Conservation (phyloP, 2,797 vertebrate genomes). For the Selene dorsalis region DNA sequence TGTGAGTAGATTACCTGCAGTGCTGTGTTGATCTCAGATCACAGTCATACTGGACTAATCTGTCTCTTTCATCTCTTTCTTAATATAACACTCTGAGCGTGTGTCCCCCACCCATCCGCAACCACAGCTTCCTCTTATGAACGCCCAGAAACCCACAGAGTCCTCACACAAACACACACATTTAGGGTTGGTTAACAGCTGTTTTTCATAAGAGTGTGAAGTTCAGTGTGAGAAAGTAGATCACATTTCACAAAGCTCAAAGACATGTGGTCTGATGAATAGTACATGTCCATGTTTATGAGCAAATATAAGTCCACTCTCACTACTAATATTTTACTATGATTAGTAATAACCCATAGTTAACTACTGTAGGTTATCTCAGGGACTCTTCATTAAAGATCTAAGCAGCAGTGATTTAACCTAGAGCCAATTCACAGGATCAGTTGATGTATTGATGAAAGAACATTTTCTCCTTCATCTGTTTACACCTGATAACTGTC, state of each 20-base stretch:
- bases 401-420: neutral
- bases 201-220: constrained; percentile 1
- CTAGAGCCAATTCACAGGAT: neutral
- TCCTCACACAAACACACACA: neutral
- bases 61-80: neutral
- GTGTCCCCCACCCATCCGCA: constrained; percentile 9
- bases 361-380: no score
- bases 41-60: neutral
- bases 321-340: neutral
- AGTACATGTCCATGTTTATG: no score
- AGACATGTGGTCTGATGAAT: neutral
- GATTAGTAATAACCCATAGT: neutral
- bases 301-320: neutral
- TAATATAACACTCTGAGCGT: neutral
- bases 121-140: constrained; percentile 74
- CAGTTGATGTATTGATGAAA: neutral
- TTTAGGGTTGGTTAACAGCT: constrained; percentile 17
- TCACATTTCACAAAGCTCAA: no score
- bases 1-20: constrained; percentile 51
- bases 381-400: neutral
- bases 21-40: neutral
- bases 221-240: neutral
- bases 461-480: neutral
- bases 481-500: no score
- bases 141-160: constrained; percentile 34